Base-by-base conservation (phyloP, 2,797 vertebrate species). In the Erethizon dorsatum region DNA sequence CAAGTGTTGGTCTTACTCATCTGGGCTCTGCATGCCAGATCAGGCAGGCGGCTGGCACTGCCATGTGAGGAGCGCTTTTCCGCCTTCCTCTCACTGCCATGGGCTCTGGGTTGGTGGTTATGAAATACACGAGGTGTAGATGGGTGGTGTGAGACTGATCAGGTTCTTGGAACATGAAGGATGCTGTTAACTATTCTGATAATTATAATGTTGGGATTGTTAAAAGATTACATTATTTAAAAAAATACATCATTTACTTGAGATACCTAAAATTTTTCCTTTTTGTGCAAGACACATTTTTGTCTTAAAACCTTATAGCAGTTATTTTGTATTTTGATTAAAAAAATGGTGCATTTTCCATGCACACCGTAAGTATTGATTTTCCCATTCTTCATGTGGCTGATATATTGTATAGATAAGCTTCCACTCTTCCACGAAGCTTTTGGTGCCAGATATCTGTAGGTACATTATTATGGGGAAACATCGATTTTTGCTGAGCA, bases 401-500 rank as follows among this genome's bases (percentile, higher is more conserved):
- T 91, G 93, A 90, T 79, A 18, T 31, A 41, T 83, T 37, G 15
- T 69, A 33, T 57, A 96, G 95, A 90, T 96, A 96, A 92, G 78
- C 80, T 18, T 88, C 50, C 73, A 67, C 15, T 41, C 77, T 57
- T 83, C 83, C 26, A 3, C 0, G 37, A 88, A 57, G 90, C 93
- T 94, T 79, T 95, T 52, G n/a, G 77, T 11, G 45, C 83, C 22
- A 9, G 90, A 86, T 95, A 54, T 90, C 84, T 73, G 77, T 71
- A 73, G 94, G 93, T 90, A 94, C 71, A 8, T 94, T 89, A 82
- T 92, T 93, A 94, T 0, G 7, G 90, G 82, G 86, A 88, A 67
- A 41, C 96, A 97, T 97, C 52, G 88, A 97, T 96, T 96, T 96
- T 97, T 88, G 71, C 95, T 86, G 37, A 37, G 57, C 52, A 65